Evolutionary conservation across 2,888 invertebrate species (phyloP), one percentile per base, ranked within the genome.

Genomic region (Dryadula phaetusa): DNA sequence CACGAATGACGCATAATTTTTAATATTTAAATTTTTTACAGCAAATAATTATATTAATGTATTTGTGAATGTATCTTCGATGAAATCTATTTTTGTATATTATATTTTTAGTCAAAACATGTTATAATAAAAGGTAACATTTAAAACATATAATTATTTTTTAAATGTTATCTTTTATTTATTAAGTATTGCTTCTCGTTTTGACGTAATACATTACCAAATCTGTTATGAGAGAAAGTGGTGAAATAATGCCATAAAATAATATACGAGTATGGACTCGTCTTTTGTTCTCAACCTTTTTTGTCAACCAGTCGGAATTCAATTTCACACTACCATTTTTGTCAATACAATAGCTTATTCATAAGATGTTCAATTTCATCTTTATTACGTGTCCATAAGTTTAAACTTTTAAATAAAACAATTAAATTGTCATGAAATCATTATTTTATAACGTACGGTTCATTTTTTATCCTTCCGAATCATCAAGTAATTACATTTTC

Each of bases 361-460:
- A 62, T 47, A 44, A 54, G 46, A 14, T 42, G 28, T 10, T 25
- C 18, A 42, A 25, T 44, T 49, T 40, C 16, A 34, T 34, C 25
- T 58, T 66, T 52, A 56, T 54, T 46, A 46, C 54, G 46, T 46
- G 16, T 12, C 56, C 25, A 56, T 64, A 64, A 54, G 25, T 56
- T 64, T 37, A 32, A 44, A 37, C 46, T 46, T 60, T 63, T 47
- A 68, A 67, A 67, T 42, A 64, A 67, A 67, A 53, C 42, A 28
- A 70, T 70, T 70, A 70, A 70, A 68, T 18, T 60, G 62, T 70
- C 67, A 67, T 54, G 66, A 69, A 53, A 69, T 46, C 60, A 69
- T 69, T 63, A 64, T 53, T 61, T 46, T 25, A 47, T 64, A 49
- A 66, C 53, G 34, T 66, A 64, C 34, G 46, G 32, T 18, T 56